These are phyloP conservation scores for Misgurnus anguillicaudatus DNA, from an alignment of 2,113 vertebrate genomes.

Conservation along the genomic window DNA sequence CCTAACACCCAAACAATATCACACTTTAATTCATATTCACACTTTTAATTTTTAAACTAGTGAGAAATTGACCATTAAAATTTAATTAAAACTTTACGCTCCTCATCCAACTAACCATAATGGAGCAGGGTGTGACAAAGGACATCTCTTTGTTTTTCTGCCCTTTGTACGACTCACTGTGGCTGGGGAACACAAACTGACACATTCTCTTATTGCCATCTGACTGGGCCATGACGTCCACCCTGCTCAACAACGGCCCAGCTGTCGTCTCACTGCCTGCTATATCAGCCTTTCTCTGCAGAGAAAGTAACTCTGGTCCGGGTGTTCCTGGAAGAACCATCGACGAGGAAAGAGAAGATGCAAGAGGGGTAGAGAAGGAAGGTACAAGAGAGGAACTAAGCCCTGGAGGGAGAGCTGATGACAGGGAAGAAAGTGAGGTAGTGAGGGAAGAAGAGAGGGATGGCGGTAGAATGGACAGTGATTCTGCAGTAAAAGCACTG, in stretches of 20 bases:
- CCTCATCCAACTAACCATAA: slow-evolving; percentile 78
- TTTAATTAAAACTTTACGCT: neutral
- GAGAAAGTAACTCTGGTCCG: slow-evolving; percentile 75
- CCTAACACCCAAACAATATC: slow-evolving; percentile 71
- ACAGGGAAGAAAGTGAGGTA: slow-evolving; percentile 62
- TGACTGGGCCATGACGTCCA: slow-evolving; percentile 75
- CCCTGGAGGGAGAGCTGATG: slow-evolving; percentile 19
- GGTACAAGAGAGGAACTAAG: slow-evolving; percentile 35
- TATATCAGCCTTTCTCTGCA: slow-evolving; percentile 76
- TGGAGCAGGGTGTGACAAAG: slow-evolving; percentile 76
- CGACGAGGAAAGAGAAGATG: slow-evolving; percentile 65
- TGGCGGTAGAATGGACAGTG: slow-evolving; percentile 47
- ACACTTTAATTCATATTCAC: slow-evolving; percentile 14
- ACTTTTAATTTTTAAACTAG: neutral
- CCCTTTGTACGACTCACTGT: slow-evolving; percentile 74
- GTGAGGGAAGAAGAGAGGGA: slow-evolving; percentile 49
- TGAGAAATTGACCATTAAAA: neutral
- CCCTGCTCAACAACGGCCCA: slow-evolving; percentile 74
- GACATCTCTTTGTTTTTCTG: slow-evolving; percentile 83
- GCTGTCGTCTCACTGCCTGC: slow-evolving; percentile 60
- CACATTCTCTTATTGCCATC: slow-evolving; percentile 80
- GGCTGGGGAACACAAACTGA: slow-evolving; percentile 81
- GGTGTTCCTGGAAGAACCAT: slow-evolving; percentile 67
- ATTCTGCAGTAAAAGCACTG: slow-evolving; percentile 70
- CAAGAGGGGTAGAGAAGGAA: slow-evolving; percentile 49